A percentile compares a stretch with the other conserved stretches of the same genome.
phyloP scores from a whole-genome alignment of 2,113 vertebrate species.

The Hemiprocne comata region DNA sequence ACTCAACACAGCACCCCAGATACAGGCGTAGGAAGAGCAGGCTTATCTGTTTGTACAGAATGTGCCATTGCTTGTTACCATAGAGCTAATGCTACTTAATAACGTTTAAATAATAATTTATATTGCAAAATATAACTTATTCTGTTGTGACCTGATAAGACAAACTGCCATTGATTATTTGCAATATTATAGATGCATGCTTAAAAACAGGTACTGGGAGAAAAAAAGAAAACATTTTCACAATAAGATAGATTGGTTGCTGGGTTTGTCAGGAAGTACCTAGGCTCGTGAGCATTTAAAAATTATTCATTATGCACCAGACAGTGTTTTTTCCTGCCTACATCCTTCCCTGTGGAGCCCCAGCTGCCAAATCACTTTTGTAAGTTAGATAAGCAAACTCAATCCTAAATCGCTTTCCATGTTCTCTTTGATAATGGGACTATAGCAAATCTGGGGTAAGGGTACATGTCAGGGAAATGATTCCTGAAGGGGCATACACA shows the following conservation, averaged over 20 bases:
- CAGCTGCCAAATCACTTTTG: constrained; percentile 20
- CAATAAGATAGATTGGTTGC: constrained; percentile 19
- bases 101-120: constrained; percentile 58
- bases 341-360: neutral
- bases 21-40: constrained; percentile 14
- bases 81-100: constrained; percentile 35
- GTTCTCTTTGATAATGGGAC: neutral
- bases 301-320: constrained; percentile 11
- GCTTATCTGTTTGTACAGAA: constrained; percentile 47
- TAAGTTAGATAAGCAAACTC: neutral
- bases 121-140: constrained; percentile 21
- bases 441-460: neutral
- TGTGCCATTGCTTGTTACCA: constrained; percentile 36
- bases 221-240: neutral
- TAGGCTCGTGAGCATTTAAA: neutral
- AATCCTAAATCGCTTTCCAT: neutral
- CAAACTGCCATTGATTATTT: constrained; percentile 33
- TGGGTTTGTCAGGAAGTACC: constrained; percentile 1
- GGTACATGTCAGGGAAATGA: neutral
- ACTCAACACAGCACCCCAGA: constrained; percentile 12
- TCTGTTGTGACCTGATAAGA: constrained; percentile 35
- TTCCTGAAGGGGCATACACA: neutral
- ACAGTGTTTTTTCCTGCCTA: constrained; percentile 14
- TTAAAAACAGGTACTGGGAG: neutral
- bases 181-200: neutral